A percentile compares a stretch with the other conserved stretches of the same genome.
Evolutionary conservation across 2,113 vertebrate species (phyloP).

Genomic region (Pelusios castaneus): DNA sequence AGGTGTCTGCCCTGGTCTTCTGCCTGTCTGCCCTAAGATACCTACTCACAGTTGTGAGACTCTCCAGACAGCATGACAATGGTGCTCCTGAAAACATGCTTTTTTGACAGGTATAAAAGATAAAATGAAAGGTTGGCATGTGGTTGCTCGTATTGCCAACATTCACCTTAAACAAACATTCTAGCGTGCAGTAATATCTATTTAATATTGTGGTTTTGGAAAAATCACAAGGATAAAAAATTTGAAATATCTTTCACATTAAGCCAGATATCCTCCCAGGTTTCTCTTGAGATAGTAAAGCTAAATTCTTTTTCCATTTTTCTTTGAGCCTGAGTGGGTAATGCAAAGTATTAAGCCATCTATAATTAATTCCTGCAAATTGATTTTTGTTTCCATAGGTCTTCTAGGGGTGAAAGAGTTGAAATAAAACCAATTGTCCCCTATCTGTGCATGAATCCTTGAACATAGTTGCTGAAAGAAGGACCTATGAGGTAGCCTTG

Average conservation of each 20-base stretch:
- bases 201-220: not conserved
- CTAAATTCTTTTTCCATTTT: not conserved
- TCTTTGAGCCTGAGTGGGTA: not conserved
- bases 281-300: not conserved
- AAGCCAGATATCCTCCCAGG: not conserved
- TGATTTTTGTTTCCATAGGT: not conserved
- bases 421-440: not conserved
- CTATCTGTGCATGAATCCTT: not conserved
- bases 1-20: too few species aligned
- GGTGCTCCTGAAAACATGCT: not conserved
- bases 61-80: not conserved
- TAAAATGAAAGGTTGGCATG: not conserved
- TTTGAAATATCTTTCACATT: not conserved
- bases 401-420: not conserved
- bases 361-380: not conserved
- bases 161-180: not conserved
- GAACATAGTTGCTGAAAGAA: not conserved
- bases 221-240: not conserved
- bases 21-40: too few species aligned
- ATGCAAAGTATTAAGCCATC: not conserved
- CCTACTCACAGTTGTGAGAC: too few species aligned
- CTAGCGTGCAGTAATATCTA: not conserved
- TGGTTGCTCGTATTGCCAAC: not conserved
- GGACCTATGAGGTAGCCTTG: not conserved
- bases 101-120: not conserved